Base-by-base conservation (phyloP, 1,140 invertebrate genomes). In the Mycetomoellerius zeteki region DNA sequence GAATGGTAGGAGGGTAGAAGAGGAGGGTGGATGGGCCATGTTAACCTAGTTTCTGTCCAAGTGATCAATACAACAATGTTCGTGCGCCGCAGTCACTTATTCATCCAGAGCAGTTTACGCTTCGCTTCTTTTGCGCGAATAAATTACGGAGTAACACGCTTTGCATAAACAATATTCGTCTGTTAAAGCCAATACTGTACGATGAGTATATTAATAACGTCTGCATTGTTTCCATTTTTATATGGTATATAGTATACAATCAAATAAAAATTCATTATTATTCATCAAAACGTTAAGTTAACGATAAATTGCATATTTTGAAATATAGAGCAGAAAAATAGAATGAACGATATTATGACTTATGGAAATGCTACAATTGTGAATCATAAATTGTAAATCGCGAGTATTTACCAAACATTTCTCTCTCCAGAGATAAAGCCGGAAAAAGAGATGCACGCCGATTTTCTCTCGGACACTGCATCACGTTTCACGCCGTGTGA, bases 1-100 rank as follows among this genome's bases (percentile, higher is more conserved):
- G 89, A 81, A 85, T 69, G 85, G 87, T 73, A 85, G 88, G 85
- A 90, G 87, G 90, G 80, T 89, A 77, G 88, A 89, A 86, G 77
- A 12, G 37, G 80, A 77, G 85, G 87, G 80, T 78, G 90, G 71
- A 87, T 82, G 87, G 91, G 88, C 84, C 85, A 89, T 84, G 92
- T 93, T 93, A 93, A 93, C 92, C 92, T 72, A 93, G 91, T 93
- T 91, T 93, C 89, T 90, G 88, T 93, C 88, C 88, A 78, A 86
- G 85, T 92, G 89, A 93, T 93, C 92, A 86, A 93, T 93, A 92
- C 88, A 89, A 92, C 85, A 91, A 81, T 88, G 88, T 92, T 92
- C 87, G 87, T 88, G 89, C 88, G 90, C 73, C 84, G 77, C 90
- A 90, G 86, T 86, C 92, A 91, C 89, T 92, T 92, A 91, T 91